These are phyloP conservation scores for Trogon melanurus DNA, from an alignment of 2,113 vertebrate genomes.

Conservation along the genomic window DNA sequence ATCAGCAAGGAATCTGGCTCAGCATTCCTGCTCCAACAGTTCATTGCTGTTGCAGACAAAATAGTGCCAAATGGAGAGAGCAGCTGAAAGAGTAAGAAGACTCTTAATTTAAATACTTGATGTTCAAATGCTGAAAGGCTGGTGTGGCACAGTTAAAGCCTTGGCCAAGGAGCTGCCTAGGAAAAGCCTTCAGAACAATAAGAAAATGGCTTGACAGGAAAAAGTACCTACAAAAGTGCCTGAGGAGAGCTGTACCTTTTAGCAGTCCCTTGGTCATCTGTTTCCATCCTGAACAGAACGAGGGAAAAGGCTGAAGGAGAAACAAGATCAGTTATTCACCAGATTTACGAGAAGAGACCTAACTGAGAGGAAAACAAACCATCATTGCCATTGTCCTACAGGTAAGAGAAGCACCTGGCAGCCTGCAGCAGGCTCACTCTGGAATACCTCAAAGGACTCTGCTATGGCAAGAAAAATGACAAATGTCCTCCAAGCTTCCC, in stretches of 20 bases:
- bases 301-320: neutral
- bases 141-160: neutral
- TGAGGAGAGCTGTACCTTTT: neutral
- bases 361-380: neutral
- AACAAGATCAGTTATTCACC: neutral
- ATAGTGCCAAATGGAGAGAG: neutral
- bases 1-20: constrained; percentile 10
- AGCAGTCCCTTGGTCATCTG: neutral
- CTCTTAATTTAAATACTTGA: neutral
- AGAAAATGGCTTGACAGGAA: neutral
- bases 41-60: neutral
- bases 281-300: neutral
- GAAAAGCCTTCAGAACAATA: neutral
- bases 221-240: neutral
- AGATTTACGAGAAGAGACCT: neutral
- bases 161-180: neutral
- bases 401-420: neutral
- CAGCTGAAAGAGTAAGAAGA: neutral
- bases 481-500: neutral
- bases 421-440: neutral
- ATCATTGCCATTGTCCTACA: neutral
- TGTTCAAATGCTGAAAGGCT: neutral
- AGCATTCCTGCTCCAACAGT: neutral
- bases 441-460: neutral
- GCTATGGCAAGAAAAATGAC: neutral